These are phyloP conservation scores for Numenius phaeopus DNA, from an alignment of 2,797 vertebrate species.

Conservation along the genomic window DNA sequence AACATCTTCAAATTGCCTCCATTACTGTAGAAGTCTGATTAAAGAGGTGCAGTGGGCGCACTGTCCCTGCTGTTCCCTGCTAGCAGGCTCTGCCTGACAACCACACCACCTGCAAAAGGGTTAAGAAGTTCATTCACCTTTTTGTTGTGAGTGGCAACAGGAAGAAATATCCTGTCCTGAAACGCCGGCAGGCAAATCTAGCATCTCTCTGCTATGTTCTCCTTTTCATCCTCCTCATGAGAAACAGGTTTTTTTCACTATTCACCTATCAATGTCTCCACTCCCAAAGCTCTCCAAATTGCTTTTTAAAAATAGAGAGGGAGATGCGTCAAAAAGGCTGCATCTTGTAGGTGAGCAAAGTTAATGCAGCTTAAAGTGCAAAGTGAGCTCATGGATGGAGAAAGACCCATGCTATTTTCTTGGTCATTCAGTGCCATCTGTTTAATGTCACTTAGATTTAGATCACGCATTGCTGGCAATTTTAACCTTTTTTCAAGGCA, in stretches of 20 bases:
- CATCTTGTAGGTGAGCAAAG: neutral
- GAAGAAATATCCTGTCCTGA: neutral
- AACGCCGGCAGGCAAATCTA: neutral
- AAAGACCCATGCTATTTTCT: neutral
- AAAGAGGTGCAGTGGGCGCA: neutral
- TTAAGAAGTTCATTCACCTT: neutral
- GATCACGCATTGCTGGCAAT: neutral
- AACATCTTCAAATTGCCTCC: neutral
- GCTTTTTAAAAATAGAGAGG: neutral
- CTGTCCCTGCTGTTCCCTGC: neutral
- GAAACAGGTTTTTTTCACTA: neutral
- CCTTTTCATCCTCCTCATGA: neutral
- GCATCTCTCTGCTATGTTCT: neutral
- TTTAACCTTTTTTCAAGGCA: neutral
- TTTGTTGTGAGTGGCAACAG: neutral
- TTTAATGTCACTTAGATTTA: conserved; percentile 9
- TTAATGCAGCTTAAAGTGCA: neutral
- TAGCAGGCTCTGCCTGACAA: neutral
- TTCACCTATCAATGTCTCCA: neutral
- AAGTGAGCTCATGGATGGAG: neutral
- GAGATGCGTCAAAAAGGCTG: neutral
- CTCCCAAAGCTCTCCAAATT: neutral
- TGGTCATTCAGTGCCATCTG: neutral
- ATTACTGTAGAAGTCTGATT: neutral
- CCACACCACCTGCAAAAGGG: neutral